These are phyloP conservation scores for Eufriesea mexicana DNA, from an alignment of 1,140 invertebrate species.

Conservation along the genomic window DNA sequence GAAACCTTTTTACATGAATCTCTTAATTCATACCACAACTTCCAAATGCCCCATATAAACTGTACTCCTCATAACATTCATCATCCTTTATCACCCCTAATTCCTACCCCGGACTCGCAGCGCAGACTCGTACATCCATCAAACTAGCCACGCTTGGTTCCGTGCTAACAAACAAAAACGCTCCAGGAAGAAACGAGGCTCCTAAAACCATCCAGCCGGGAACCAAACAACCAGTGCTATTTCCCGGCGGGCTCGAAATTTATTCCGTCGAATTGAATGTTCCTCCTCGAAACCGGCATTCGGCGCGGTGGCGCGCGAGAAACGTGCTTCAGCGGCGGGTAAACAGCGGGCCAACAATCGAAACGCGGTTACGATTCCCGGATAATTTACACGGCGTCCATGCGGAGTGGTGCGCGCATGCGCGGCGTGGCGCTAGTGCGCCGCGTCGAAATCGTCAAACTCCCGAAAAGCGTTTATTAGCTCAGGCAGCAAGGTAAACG, in stretches of 20 bases:
- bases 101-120: not conserved
- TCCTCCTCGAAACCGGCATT: not conserved
- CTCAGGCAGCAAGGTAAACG: conserved; percentile 44
- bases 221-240: not conserved
- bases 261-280: not conserved
- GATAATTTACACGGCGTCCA: conserved; percentile 41
- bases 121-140: not conserved
- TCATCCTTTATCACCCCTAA: not conserved
- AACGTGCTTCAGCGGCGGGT: conserved; percentile 6
- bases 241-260: not conserved
- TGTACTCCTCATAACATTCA: not conserved
- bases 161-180: not conserved
- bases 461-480: conserved; percentile 46
- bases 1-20: not conserved
- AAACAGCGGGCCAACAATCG: conserved; percentile 46
- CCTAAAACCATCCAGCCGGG: not conserved
- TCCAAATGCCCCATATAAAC: not conserved
- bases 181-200: not conserved
- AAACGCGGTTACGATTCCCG: conserved; percentile 33
- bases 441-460: conserved; percentile 39
- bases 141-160: too few relatives aligned
- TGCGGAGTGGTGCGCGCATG: not conserved
- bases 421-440: too few relatives aligned
- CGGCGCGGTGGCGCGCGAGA: not conserved
- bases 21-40: not conserved